These are phyloP conservation scores for Drymonia ruficornis DNA, from an alignment of 2,888 invertebrate species.

Conservation along the genomic window DNA sequence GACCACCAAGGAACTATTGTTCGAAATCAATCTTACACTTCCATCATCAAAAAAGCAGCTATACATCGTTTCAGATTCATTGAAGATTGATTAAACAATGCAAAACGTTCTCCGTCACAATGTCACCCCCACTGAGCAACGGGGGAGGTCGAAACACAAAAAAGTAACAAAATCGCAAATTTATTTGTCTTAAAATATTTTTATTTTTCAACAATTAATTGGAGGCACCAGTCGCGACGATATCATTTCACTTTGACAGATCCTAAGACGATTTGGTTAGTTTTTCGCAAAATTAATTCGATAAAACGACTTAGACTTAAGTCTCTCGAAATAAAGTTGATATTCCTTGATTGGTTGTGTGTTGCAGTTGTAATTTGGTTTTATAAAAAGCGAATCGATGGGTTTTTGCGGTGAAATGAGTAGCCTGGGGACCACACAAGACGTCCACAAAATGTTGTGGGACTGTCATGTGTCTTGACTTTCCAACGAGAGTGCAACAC, in stretches of 20 bases:
- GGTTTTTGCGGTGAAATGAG: constrained; percentile 59
- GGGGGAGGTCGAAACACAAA: constrained; percentile 61
- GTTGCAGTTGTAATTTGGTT: constrained; percentile 46
- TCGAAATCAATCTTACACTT: constrained; percentile 25
- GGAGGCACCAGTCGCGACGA: constrained; percentile 69
- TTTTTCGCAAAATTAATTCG: constrained; percentile 28
- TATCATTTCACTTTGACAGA: constrained; percentile 76
- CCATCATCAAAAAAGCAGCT: neutral
- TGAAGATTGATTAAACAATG: constrained; percentile 39
- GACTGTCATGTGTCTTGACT: constrained; percentile 42
- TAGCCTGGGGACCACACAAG: constrained; percentile 70
- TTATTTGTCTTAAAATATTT: constrained; percentile 54
- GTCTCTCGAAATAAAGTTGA: constrained; percentile 42
- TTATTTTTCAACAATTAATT: constrained; percentile 71
- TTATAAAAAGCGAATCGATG: constrained; percentile 67
- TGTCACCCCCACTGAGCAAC: constrained; percentile 59
- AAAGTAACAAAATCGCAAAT: constrained; percentile 42
- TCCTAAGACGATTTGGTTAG: constrained; percentile 56
- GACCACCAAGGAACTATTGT: constrained; percentile 34
- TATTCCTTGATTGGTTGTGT: constrained; percentile 25
- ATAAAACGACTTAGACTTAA: constrained; percentile 23
- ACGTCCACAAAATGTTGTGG: constrained; percentile 41
- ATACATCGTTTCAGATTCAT: constrained; percentile 32
- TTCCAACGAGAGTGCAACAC: constrained; percentile 34
- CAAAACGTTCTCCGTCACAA: constrained; percentile 26